Base-by-base conservation (phyloP, 2,888 invertebrate species). In the Cyclophora punctaria region DNA sequence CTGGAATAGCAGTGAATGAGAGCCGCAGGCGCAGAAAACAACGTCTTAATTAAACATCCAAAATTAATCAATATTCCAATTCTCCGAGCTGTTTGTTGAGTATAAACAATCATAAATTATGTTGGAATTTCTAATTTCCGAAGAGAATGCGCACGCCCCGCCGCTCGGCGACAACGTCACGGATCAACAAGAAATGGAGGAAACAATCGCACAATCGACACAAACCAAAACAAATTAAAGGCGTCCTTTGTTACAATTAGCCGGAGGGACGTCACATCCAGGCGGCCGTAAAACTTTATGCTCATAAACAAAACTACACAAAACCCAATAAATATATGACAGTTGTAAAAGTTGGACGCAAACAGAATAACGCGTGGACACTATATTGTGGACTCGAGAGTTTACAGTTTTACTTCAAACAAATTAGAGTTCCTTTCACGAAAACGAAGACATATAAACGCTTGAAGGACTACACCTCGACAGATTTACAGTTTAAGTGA, bases 181-280 rank as follows among this genome's bases (percentile, higher is more conserved):
- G 52, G 65, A 78, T 80, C 71, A 72, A 73, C 74, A 80, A 82
- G 79, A 78, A 75, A 79, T 73, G 66, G 57, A 46, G 44, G 47
- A 69, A 70, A 83, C 80, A 84, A 81, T 66, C 56, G 52, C 46
- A 69, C 75, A 75, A 80, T 80, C 70, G 68, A 68, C 71, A 69
- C 66, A 70, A 83, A 87, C 86, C 87, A 87, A 87, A 86, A 87
- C 87, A 87, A 84, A 87, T 87, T 87, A 85, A 72, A 68, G 59
- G 69, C 59, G 57, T 52, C 49, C 58, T 67, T 69, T 71, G 67
- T 71, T 59, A 62, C 67, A 73, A 74, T 75, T 71, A 58, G 50
- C 48, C 67, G 72, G 76, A 85, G 20, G 20, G 20, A 20, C 20
- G 20, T 20, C 20, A 20, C 86, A 80, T 84, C 84, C 84, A 80